Conservation (phyloP, 23 tunicate species). For the Corella eumyota region DNA sequence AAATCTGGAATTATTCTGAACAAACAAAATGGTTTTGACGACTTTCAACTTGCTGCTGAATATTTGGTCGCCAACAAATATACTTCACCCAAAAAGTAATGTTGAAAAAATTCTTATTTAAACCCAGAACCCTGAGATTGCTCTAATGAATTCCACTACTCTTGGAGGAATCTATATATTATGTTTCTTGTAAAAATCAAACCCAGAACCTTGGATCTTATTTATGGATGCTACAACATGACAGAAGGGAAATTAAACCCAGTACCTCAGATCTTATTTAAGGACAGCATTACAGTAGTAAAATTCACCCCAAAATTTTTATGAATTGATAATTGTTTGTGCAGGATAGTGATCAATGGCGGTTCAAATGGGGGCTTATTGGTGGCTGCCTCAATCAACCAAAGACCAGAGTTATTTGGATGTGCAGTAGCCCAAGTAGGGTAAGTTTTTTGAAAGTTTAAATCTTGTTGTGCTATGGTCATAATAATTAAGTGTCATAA, state of each 20-base stretch:
- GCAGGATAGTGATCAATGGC: conserved; percentile 74
- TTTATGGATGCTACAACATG: no score
- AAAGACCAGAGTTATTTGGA: conserved; percentile 88
- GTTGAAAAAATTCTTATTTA: not conserved
- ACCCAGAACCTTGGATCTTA: no score
- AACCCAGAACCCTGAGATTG: not conserved
- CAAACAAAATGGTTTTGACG: conserved; percentile 95
- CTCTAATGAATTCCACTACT: no score
- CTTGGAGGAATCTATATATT: no score
- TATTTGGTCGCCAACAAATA: conserved; percentile 53
- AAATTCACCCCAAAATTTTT: no score
- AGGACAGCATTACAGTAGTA: no score
- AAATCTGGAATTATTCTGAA: conserved; percentile 59
- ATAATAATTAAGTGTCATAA: not conserved
- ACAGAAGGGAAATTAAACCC: no score
- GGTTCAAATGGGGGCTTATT: conserved; percentile 99
- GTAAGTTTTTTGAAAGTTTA: conserved; percentile 17
- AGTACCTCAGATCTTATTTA: no score
- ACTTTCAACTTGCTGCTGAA: conserved; percentile 80
- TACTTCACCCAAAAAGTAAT: conserved; percentile 56
- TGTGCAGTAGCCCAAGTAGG: conserved; percentile 99
- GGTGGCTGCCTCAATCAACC: conserved; percentile 96
- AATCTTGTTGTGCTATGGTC: not conserved
- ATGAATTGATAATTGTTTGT: conserved; percentile 1
- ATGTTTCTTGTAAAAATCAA: no score